These are phyloP conservation scores for Ctenoplectra terminalis DNA, from an alignment of 1,140 invertebrate species.

Conservation along the genomic window DNA sequence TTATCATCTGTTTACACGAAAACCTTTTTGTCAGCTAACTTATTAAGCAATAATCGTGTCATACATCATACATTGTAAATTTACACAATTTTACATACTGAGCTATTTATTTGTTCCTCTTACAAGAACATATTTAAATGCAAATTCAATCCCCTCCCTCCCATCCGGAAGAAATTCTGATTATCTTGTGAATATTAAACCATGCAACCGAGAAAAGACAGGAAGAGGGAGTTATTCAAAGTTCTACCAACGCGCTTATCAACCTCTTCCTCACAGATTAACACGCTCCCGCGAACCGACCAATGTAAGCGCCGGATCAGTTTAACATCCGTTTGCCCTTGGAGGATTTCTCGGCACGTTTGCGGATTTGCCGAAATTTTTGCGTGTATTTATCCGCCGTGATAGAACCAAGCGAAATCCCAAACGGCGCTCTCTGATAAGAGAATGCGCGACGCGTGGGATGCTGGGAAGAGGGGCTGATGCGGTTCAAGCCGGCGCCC, in stretches of 20 bases:
- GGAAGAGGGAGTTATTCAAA: not conserved
- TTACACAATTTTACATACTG: too few relatives aligned
- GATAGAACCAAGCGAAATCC: not conserved
- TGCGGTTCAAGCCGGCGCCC: conserved; percentile 69
- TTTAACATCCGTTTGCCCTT: not conserved
- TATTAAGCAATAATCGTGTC: too few relatives aligned
- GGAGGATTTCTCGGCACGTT: not conserved
- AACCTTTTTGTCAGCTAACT: too few relatives aligned
- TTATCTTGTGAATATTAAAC: too few relatives aligned
- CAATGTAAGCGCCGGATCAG: not conserved
- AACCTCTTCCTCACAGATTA: not conserved
- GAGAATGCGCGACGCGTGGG: conserved; percentile 70
- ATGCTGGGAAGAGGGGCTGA: conserved; percentile 67
- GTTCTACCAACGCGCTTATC: not conserved
- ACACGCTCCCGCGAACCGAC: not conserved
- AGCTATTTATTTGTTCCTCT: too few relatives aligned
- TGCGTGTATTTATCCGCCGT: not conserved
- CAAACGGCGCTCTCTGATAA: conserved; percentile 48
- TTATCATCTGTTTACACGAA: too few relatives aligned
- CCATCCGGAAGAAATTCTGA: too few relatives aligned
- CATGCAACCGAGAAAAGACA: not conserved
- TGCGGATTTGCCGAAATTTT: not conserved
- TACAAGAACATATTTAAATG: too few relatives aligned
- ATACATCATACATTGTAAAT: too few relatives aligned
- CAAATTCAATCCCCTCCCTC: too few relatives aligned